Conservation (phyloP, 2,888 invertebrate genomes). For the Lasioglossum calceatum region DNA sequence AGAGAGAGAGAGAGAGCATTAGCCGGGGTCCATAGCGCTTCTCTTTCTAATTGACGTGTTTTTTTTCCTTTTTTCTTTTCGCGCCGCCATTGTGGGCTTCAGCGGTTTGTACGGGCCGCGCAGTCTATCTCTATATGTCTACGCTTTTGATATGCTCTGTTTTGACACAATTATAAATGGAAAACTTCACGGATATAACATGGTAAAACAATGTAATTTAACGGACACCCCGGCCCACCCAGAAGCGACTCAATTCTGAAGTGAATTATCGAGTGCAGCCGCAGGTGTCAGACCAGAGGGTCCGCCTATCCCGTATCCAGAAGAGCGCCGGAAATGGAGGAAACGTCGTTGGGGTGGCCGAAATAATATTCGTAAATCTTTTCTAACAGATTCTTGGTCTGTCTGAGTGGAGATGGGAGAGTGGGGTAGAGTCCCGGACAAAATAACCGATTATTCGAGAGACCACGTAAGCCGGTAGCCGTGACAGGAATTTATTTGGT, state of each 20-base stretch:
- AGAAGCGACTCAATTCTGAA: constrained; percentile 10
- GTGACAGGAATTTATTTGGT: constrained; percentile 77
- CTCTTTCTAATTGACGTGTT: too few species aligned
- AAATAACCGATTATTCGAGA: constrained; percentile 73
- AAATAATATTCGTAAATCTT: constrained; percentile 62
- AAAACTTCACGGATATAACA: background rate
- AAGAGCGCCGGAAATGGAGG: constrained; percentile 40
- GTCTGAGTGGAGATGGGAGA: background rate
- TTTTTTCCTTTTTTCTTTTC: too few species aligned
- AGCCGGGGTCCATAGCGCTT: too few species aligned
- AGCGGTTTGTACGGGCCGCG: too few species aligned
- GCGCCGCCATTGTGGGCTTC: too few species aligned
- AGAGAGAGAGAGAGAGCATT: too few species aligned
- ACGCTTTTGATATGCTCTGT: too few species aligned
- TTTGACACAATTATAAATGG: too few species aligned
- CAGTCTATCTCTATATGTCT: too few species aligned
- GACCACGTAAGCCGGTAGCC: constrained; percentile 66
- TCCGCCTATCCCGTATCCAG: background rate
- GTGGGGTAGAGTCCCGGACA: constrained; percentile 33
- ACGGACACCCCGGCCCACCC: background rate
- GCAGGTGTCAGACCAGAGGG: constrained; percentile 28
- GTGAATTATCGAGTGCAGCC: constrained; percentile 33
- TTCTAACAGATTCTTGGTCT: constrained; percentile 42
- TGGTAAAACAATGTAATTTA: background rate
- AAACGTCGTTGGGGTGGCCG: constrained; percentile 7